Evolutionary conservation across 2,797 vertebrate species (phyloP).

Genomic region (Enteromius unitaeniatus): DNA sequence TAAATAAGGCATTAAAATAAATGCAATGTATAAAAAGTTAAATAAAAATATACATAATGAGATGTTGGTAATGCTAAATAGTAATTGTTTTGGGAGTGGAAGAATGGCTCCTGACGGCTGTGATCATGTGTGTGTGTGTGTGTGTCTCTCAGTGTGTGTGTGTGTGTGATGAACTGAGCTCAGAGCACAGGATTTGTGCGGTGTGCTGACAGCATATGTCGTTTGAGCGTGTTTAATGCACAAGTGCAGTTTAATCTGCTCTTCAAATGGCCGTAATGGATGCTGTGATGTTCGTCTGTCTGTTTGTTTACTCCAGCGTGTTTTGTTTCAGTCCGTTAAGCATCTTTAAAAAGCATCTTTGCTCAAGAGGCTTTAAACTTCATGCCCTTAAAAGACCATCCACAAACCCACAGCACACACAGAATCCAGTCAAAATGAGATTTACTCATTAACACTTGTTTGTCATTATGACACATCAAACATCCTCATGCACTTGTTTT

Average conservation of each 20-base stretch:
- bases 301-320: slow-evolving; percentile 17
- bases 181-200: background rate
- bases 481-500: background rate
- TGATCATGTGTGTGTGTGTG: no score
- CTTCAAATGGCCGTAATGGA: background rate
- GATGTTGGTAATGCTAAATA: no score
- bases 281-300: background rate
- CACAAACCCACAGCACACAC: background rate
- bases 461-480: background rate
- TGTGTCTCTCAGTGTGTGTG: no score
- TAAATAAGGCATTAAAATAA: no score
- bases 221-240: background rate
- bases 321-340: slow-evolving; percentile 23
- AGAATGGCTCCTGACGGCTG: no score
- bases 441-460: background rate
- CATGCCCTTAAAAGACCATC: slow-evolving; percentile 12
- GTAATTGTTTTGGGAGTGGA: no score
- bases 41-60: no score
- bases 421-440: background rate
- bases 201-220: background rate
- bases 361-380: background rate
- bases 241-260: background rate
- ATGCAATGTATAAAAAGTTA: no score
- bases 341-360: slow-evolving; percentile 36
- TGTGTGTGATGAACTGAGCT: background rate